These are phyloP conservation scores for Diadophis punctatus DNA, from an alignment of 2,113 vertebrate species.

Conservation along the genomic window DNA sequence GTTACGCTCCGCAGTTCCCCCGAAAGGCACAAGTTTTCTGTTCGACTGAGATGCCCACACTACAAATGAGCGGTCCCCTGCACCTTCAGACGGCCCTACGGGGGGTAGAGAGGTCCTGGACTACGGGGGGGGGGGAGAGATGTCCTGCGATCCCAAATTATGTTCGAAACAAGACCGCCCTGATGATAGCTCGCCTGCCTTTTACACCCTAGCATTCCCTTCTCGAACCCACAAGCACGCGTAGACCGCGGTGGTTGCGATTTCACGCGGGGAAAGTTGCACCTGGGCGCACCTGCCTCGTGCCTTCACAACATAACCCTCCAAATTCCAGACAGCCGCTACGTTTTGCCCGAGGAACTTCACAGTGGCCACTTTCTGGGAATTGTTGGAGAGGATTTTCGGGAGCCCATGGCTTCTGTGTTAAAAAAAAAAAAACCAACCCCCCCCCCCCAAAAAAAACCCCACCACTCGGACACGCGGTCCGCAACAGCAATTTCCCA, in stretches of 20 bases:
- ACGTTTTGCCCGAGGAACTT: background rate
- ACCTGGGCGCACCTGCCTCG: background rate
- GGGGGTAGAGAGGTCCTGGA: background rate
- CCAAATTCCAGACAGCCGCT: background rate
- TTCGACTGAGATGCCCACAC: background rate
- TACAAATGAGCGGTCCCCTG: background rate
- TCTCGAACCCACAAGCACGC: background rate
- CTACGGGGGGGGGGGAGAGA: background rate
- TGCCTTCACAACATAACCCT: background rate
- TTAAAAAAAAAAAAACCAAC: background rate
- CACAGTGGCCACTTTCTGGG: too few species aligned
- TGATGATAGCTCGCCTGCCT: background rate
- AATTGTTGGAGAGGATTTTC: background rate
- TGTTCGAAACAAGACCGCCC: background rate
- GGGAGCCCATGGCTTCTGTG: background rate
- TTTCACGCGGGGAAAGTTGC: background rate
- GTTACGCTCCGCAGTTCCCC: background rate
- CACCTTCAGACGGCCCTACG: background rate
- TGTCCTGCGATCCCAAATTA: background rate
- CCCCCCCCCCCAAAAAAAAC: too few species aligned
- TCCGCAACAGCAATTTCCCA: background rate
- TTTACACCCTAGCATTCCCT: background rate
- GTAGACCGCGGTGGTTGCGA: background rate
- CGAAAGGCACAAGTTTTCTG: background rate
- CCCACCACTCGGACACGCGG: too few species aligned